Evolutionary conservation across 2,888 invertebrate species (phyloP).

Genomic region (Latheticus oryzae): DNA sequence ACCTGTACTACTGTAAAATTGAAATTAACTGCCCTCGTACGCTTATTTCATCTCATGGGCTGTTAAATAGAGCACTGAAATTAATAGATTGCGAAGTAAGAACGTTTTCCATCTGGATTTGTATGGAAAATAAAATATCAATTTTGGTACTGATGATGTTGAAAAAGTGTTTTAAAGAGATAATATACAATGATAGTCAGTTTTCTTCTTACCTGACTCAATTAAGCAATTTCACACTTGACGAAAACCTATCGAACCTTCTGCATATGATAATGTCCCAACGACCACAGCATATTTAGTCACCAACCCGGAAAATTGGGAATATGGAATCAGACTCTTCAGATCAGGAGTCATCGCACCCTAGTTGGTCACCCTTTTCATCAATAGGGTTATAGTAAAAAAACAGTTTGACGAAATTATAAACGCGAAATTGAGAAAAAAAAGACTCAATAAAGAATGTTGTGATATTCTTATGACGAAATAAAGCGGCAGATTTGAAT

Average conservation of each 20-base stretch:
- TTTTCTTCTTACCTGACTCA: conserved; percentile 7
- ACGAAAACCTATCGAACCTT: conserved; percentile 7
- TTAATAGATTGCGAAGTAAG: conserved; percentile 16
- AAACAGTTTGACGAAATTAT: too few relatives aligned
- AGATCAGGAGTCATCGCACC: conserved; percentile 5
- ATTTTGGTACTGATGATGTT: too few relatives aligned
- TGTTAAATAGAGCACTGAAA: conserved; percentile 15
- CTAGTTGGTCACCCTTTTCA: neutral
- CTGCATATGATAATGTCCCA: conserved; percentile 5
- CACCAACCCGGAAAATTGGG: conserved; percentile 31
- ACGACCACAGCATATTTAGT: neutral
- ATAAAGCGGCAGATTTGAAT: conserved; percentile 7
- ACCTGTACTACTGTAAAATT: conserved; percentile 29
- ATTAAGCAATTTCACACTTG: conserved; percentile 7
- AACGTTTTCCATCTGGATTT: conserved; percentile 8
- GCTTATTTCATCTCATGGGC: conserved; percentile 20
- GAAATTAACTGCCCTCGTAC: conserved; percentile 32
- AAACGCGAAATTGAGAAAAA: too few relatives aligned
- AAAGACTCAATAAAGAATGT: too few relatives aligned
- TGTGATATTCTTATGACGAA: neutral
- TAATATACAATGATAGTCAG: too few relatives aligned
- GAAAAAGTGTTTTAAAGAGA: too few relatives aligned
- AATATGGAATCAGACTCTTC: conserved; percentile 29
- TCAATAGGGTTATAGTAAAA: too few relatives aligned
- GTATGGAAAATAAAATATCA: too few relatives aligned